Evolutionary conservation across 2,797 vertebrate species (phyloP).

Genomic region (Pangasius djambal): DNA sequence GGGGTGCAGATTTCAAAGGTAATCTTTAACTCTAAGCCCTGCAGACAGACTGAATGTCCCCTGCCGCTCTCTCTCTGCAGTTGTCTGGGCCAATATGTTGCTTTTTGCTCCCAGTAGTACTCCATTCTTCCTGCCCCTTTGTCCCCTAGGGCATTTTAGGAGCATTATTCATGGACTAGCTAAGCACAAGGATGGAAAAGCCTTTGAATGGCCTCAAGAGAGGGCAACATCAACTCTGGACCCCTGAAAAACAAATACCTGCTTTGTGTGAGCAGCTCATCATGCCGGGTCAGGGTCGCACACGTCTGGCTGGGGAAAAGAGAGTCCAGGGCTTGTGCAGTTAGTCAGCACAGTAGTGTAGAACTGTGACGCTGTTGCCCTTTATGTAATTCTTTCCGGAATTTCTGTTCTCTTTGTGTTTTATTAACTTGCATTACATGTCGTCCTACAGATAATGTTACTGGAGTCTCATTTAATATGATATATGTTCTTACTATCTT

Average conservation of each 20-base stretch:
- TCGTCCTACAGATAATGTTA: neutral
- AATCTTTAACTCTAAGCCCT: slow-evolving; percentile 84
- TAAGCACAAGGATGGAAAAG: slow-evolving; percentile 69
- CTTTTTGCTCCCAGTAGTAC: slow-evolving; percentile 70
- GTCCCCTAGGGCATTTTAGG: slow-evolving; percentile 75
- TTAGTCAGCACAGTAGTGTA: slow-evolving; percentile 31
- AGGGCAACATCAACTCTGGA: slow-evolving; percentile 69
- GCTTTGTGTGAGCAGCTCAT: slow-evolving; percentile 66
- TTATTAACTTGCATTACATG: neutral
- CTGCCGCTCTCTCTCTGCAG: slow-evolving; percentile 66
- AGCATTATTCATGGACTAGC: slow-evolving; percentile 75
- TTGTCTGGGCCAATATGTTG: slow-evolving; percentile 72
- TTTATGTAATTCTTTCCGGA: neutral
- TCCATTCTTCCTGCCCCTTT: slow-evolving; percentile 61
- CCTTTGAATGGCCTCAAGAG: slow-evolving; percentile 73
- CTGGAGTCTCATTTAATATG: neutral
- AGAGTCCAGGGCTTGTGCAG: slow-evolving; percentile 27
- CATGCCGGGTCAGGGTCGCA: slow-evolving; percentile 37
- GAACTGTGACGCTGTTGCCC: slow-evolving; percentile 2
- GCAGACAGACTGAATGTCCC: slow-evolving; percentile 71
- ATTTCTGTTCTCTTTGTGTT: neutral
- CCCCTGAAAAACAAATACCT: slow-evolving; percentile 71
- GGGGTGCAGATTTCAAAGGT: slow-evolving; percentile 81
- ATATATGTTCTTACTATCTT: neutral
- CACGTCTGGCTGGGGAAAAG: slow-evolving; percentile 37